These are phyloP conservation scores for Microcebus tavaratra DNA, from an alignment of 2,113 vertebrate species.

Conservation along the genomic window DNA sequence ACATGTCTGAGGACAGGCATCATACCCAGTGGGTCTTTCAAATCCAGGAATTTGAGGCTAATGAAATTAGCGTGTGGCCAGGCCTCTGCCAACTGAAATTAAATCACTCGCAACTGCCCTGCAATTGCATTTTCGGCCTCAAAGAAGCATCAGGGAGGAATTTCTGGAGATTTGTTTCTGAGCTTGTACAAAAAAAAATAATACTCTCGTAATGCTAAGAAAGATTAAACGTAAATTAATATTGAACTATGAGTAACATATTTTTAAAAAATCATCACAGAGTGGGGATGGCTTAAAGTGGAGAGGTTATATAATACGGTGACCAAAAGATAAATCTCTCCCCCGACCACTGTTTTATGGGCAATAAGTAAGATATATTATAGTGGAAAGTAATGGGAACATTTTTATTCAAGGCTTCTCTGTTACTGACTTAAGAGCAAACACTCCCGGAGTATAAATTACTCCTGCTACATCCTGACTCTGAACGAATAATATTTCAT, in stretches of 20 bases:
- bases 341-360: slow-evolving; percentile 38
- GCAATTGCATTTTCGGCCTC: slow-evolving; percentile 46
- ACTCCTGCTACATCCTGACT: not conserved
- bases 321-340: slow-evolving; percentile 16
- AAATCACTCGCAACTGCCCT: slow-evolving; percentile 59
- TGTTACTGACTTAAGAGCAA: slow-evolving; percentile 36
- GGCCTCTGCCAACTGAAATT: slow-evolving; percentile 66
- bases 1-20: slow-evolving; percentile 28
- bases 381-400: not conserved
- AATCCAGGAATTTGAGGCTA: slow-evolving; percentile 70
- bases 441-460: slow-evolving; percentile 25
- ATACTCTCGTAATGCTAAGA: slow-evolving; percentile 62
- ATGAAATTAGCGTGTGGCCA: slow-evolving; percentile 67
- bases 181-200: slow-evolving; percentile 37
- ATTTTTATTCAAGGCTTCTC: not conserved
- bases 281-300: slow-evolving; percentile 12
- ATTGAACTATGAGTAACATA: slow-evolving; percentile 61
- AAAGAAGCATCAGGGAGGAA: slow-evolving; percentile 58
- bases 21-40: slow-evolving; percentile 53
- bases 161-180: slow-evolving; percentile 67
- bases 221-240: slow-evolving; percentile 71
- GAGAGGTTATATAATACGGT: slow-evolving; percentile 59
- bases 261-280: slow-evolving; percentile 57
- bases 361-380: slow-evolving; percentile 24
- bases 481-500: not conserved